A percentile compares a stretch with the other conserved stretches of the same genome.
phyloP scores from a whole-genome alignment of 2,113 vertebrate genomes.

The Oryzias woworae region DNA sequence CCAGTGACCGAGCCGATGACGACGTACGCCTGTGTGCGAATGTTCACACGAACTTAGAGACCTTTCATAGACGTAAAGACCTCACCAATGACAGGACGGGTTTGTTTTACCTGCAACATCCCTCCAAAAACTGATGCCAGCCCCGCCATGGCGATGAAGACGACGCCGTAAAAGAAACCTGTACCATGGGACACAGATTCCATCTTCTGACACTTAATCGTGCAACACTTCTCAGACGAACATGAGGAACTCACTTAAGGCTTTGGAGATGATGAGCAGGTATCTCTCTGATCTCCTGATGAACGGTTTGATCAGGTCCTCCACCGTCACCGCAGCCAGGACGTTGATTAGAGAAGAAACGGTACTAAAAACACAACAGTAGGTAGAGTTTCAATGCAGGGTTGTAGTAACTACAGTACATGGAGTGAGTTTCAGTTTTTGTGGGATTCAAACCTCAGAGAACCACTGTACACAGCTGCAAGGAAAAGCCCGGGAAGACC shows the following conservation, averaged over 20 bases:
- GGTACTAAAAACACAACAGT: conserved; percentile 67
- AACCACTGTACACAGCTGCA: conserved; percentile 80
- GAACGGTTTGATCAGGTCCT: conserved; percentile 82
- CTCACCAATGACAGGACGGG: no score
- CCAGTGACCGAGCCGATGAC: conserved; percentile 71
- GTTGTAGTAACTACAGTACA: background rate
- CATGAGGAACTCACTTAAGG: conserved; percentile 66
- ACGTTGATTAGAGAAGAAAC: conserved; percentile 87
- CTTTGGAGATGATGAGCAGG: conserved; percentile 54
- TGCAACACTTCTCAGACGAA: no score
- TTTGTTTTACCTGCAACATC: conserved; percentile 71
- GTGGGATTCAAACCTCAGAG: conserved; percentile 67
- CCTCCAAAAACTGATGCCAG: conserved; percentile 76
- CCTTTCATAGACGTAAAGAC: no score
- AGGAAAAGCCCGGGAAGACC: conserved; percentile 82
- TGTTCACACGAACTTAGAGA: no score
- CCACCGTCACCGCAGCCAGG: conserved; percentile 83
- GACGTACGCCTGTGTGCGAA: conserved; percentile 56
- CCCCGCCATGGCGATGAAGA: conserved; percentile 79
- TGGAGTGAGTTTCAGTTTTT: background rate
- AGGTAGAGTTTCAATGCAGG: background rate
- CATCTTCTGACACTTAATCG: background rate
- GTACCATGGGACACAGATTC: conserved; percentile 14
- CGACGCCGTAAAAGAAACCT: conserved; percentile 72
- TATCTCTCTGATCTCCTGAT: conserved; percentile 75